phyloP scores from a whole-genome alignment of 2,113 vertebrate genomes.

The Plectropomus leopardus region DNA sequence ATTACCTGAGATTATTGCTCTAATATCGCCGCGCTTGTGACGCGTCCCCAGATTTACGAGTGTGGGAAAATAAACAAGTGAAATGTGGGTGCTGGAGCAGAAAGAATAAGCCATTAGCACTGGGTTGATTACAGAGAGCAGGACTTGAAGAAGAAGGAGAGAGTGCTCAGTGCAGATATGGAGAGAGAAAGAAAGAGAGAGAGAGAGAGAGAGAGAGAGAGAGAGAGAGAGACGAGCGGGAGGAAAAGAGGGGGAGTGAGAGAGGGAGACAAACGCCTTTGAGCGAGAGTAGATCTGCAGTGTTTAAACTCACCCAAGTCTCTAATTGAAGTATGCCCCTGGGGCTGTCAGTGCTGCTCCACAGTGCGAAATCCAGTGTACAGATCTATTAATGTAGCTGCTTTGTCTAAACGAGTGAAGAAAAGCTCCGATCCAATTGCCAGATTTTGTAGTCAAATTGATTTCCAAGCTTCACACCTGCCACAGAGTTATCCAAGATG shows the following conservation, averaged over 20 bases:
- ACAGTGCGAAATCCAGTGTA: conserved; percentile 73
- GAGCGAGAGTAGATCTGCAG: conserved; percentile 78
- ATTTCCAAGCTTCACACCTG: conserved; percentile 66
- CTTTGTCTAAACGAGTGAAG: conserved; percentile 77
- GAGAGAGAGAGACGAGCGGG: conserved; percentile 2
- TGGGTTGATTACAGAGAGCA: conserved; percentile 98
- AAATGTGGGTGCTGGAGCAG: conserved; percentile 99
- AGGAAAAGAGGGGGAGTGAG: conserved; percentile 12
- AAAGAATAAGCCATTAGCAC: conserved; percentile 99
- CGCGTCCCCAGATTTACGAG: conserved; percentile 97
- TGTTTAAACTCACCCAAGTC: conserved; percentile 83
- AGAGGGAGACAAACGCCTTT: conserved; percentile 71
- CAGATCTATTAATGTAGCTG: conserved; percentile 66
- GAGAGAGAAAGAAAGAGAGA: conserved; percentile 44
- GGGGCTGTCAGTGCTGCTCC: conserved; percentile 77
- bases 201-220: not conserved
- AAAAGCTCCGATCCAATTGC: conserved; percentile 64
- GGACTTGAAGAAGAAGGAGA: conserved; percentile 85
- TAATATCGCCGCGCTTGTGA: conserved; percentile 98
- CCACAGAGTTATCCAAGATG: conserved; percentile 39
- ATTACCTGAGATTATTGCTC: conserved; percentile 99
- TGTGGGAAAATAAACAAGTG: conserved; percentile 99
- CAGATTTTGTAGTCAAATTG: conserved; percentile 62
- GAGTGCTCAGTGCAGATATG: conserved; percentile 76
- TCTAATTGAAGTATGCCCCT: conserved; percentile 85